Conservation (phyloP, 1,140 invertebrate species). For the Hermetia illucens region DNA sequence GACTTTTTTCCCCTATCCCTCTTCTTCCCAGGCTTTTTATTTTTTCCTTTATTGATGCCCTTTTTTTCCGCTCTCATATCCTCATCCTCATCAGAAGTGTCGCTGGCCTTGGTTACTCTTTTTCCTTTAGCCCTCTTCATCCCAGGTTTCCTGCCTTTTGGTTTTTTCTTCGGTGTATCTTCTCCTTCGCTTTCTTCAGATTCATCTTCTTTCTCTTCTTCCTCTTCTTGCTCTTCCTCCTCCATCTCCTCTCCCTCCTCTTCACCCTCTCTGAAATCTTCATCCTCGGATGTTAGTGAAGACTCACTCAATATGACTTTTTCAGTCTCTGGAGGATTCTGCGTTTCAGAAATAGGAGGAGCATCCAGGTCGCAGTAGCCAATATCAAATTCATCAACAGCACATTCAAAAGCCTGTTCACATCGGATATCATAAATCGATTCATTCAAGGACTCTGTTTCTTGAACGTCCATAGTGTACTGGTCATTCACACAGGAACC, state of each 20-base stretch:
- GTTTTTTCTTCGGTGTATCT: too few species aligned
- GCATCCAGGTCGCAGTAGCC: not conserved
- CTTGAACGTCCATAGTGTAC: not conserved
- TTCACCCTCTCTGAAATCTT: not conserved
- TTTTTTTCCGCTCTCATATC: too few species aligned
- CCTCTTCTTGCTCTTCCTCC: not conserved
- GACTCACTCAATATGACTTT: not conserved
- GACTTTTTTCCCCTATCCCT: not conserved
- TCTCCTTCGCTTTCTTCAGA: too few species aligned
- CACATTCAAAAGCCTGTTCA: not conserved
- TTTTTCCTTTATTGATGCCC: too few species aligned
- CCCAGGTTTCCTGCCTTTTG: too few species aligned
- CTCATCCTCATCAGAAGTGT: too few species aligned
- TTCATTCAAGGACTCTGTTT: not conserved
- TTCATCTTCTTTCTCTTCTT: not conserved
- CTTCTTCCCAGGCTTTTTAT: too few species aligned
- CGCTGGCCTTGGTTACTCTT: too few species aligned
- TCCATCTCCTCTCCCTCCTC: not conserved
- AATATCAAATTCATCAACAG: not conserved
- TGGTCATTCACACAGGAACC: not conserved
- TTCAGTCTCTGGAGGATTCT: not conserved
- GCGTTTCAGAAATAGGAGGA: not conserved
- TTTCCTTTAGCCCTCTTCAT: too few species aligned
- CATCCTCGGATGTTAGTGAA: not conserved
- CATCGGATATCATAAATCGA: not conserved